These are phyloP conservation scores for Tetraneura akinire DNA, from an alignment of 1,140 invertebrate species.

Conservation along the genomic window DNA sequence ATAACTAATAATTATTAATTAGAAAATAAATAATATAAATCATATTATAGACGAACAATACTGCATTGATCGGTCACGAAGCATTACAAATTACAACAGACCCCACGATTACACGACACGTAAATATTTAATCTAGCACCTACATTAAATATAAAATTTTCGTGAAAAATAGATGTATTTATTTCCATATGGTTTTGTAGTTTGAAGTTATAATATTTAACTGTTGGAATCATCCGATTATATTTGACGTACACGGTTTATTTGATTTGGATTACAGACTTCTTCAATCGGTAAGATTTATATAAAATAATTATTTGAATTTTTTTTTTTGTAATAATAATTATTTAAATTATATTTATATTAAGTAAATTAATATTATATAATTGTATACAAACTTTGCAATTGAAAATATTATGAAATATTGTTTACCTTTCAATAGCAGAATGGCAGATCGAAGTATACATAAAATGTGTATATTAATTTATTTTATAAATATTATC, in stretches of 20 bases:
- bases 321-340: too few relatives aligned
- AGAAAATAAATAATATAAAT: too few relatives aligned
- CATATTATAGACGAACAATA: background rate
- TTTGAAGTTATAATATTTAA: constrained; percentile 12
- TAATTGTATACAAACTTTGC: too few relatives aligned
- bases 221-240: constrained; percentile 23
- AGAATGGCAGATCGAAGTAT: too few relatives aligned
- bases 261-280: constrained; percentile 36
- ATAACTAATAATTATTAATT: too few relatives aligned
- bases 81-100: background rate
- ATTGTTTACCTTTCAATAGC: too few relatives aligned
- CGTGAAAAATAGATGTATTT: background rate
- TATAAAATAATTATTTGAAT: background rate
- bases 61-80: constrained; percentile 7
- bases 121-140: background rate
- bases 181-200: background rate
- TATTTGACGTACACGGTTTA: constrained; percentile 20
- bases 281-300: constrained; percentile 25
- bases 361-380: too few relatives aligned
- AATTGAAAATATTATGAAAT: too few relatives aligned
- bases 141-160: constrained; percentile 1
- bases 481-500: too few relatives aligned
- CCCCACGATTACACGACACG: background rate
- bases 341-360: too few relatives aligned
- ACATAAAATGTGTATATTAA: too few relatives aligned